Percentiles rank a stretch among this genome's conserved stretches.
These are phyloP conservation scores for Pituophis catenifer DNA, from an alignment of 2,113 vertebrate genomes.

Conservation along the genomic window DNA sequence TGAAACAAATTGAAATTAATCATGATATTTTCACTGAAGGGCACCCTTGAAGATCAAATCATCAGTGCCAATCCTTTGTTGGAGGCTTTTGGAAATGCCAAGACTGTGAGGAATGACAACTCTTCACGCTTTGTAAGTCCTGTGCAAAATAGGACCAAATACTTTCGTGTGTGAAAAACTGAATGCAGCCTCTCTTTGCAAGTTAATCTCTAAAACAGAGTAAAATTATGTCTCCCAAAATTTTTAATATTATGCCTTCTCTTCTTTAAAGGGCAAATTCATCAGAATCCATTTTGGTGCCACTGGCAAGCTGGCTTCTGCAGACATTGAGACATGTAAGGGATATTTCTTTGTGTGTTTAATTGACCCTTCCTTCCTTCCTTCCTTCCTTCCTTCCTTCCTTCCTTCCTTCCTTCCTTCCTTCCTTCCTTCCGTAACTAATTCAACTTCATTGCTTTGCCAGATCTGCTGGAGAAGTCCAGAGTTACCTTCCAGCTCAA, in stretches of 20 bases:
- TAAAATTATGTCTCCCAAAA: background rate
- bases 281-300: constrained; percentile 91
- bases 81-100: constrained; percentile 78
- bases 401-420: background rate
- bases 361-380: background rate
- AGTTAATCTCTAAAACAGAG: background rate
- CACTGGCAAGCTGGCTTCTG: constrained; percentile 87
- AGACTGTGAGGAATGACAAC: constrained; percentile 79
- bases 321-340: constrained; percentile 94
- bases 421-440: background rate
- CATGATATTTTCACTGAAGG: constrained; percentile 46
- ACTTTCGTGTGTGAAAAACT: background rate
- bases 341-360: background rate
- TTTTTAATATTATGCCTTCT: constrained; percentile 2
- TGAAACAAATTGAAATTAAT: background rate
- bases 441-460: background rate
- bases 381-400: too few relatives aligned
- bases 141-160: background rate
- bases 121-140: constrained; percentile 74
- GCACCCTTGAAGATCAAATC: constrained; percentile 75
- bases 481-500: constrained; percentile 80
- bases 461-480: constrained; percentile 81
- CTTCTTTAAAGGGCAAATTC: constrained; percentile 83
- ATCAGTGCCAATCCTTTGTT: constrained; percentile 74
- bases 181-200: too few relatives aligned